phyloP scores from a whole-genome alignment of 2,888 invertebrate genomes.

The Hybos culiciformis region DNA sequence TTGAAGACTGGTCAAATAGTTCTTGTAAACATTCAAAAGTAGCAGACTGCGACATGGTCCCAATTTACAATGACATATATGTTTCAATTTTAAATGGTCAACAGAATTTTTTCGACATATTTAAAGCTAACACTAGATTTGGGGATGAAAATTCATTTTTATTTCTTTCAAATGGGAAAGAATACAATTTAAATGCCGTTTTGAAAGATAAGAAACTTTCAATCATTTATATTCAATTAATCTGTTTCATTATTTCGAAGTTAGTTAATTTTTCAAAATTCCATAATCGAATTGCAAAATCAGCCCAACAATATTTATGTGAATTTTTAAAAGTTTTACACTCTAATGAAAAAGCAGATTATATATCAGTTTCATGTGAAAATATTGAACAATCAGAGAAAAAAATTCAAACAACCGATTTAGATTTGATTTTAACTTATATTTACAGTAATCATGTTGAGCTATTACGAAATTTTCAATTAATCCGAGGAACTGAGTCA shows the following conservation, averaged over 20 bases:
- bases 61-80: slow-evolving; percentile 19
- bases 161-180: slow-evolving; percentile 20
- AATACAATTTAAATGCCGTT: slow-evolving; percentile 16
- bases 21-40: too few relatives aligned
- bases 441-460: slow-evolving; percentile 26
- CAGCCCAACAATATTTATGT: slow-evolving; percentile 7
- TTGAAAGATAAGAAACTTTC: slow-evolving; percentile 24
- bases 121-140: slow-evolving; percentile 12
- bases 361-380: neutral
- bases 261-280: slow-evolving; percentile 18
- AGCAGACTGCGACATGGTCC: too few relatives aligned
- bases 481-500: slow-evolving; percentile 19
- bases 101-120: slow-evolving; percentile 16
- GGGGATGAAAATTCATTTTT: slow-evolving; percentile 13
- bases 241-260: slow-evolving; percentile 23
- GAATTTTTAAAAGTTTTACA: slow-evolving; percentile 7
- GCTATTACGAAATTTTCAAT: slow-evolving; percentile 20
- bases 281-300: slow-evolving; percentile 16
- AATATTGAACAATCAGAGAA: neutral
- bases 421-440: slow-evolving; percentile 25
- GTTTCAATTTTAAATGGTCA: slow-evolving; percentile 15
- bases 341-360: slow-evolving; percentile 2
- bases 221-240: slow-evolving; percentile 26
- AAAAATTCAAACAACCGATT: slow-evolving; percentile 10
- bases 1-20: slow-evolving; percentile 21